Conservation (phyloP, 2,888 invertebrate genomes). For the Carpatolechia fugitivella region DNA sequence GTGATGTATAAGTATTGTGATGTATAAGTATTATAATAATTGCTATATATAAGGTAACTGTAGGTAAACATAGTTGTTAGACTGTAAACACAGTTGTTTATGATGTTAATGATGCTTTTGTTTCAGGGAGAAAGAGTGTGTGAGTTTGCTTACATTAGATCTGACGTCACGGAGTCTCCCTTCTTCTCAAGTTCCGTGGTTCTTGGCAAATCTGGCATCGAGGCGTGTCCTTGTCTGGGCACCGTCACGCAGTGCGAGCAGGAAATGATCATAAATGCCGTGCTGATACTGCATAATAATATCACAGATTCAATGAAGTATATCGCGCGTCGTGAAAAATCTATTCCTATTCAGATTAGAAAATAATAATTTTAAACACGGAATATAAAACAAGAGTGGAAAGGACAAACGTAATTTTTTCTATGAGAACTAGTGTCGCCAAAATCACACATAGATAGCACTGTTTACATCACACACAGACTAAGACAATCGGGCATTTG, state of each 20-base stretch:
- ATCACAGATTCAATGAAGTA: background rate
- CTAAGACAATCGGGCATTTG: no score
- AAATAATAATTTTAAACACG: no score
- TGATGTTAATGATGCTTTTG: background rate
- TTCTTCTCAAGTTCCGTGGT: conserved; percentile 94
- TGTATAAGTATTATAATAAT: no score
- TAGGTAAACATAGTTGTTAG: background rate
- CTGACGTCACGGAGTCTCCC: conserved; percentile 88
- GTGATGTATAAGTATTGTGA: background rate
- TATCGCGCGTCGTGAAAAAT: background rate
- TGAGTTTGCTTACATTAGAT: conserved; percentile 94
- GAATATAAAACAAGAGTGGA: no score
- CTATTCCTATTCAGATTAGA: no score
- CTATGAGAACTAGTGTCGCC: no score
- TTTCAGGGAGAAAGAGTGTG: conserved; percentile 86
- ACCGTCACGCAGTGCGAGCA: background rate
- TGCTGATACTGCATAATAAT: background rate
- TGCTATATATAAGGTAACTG: no score
- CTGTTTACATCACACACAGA: no score
- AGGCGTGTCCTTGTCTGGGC: background rate
- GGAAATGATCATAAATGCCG: background rate
- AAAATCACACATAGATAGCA: no score
- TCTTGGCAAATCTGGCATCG: conserved; percentile 76
- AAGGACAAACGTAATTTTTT: no score
- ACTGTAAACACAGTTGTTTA: background rate